Evolutionary conservation across 2,113 vertebrate species (phyloP).

Genomic region (Etia nguti): DNA sequence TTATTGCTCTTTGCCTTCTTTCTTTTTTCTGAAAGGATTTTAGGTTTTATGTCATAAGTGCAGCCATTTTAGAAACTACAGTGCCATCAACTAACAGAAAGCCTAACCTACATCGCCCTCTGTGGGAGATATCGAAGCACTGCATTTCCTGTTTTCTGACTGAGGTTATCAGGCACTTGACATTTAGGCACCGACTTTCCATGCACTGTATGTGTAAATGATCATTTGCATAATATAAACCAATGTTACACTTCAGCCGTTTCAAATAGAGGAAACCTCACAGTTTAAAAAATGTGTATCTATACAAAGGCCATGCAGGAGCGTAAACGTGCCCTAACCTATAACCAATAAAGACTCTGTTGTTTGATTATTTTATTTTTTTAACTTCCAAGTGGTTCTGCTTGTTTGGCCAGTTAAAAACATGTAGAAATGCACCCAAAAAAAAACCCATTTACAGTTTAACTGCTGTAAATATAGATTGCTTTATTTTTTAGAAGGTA

Average conservation of each 20-base stretch:
- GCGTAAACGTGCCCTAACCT: not conserved
- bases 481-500: not conserved
- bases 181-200: not conserved
- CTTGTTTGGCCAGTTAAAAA: not conserved
- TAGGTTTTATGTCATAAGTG: constrained; percentile 31
- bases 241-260: not conserved
- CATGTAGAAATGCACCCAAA: not conserved
- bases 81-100: constrained; percentile 21
- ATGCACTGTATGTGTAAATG: not conserved
- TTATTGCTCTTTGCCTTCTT: not conserved
- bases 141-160: constrained; percentile 7
- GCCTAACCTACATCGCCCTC: constrained; percentile 26
- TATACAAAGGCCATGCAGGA: not conserved
- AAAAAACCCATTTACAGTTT: accelerated
- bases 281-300: not conserved
- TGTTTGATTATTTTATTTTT: not conserved
- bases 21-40: not conserved
- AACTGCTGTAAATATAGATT: constrained; percentile 9
- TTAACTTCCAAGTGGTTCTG: not conserved
- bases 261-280: not conserved
- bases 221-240: not conserved
- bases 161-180: not conserved
- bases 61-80: constrained; percentile 51
- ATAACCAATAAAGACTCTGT: not conserved
- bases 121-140: constrained; percentile 21